Percentiles rank a stretch among this genome's conserved stretches.
phyloP scores from a whole-genome alignment of 2,797 vertebrate species.

The Catostomus latipinnis region DNA sequence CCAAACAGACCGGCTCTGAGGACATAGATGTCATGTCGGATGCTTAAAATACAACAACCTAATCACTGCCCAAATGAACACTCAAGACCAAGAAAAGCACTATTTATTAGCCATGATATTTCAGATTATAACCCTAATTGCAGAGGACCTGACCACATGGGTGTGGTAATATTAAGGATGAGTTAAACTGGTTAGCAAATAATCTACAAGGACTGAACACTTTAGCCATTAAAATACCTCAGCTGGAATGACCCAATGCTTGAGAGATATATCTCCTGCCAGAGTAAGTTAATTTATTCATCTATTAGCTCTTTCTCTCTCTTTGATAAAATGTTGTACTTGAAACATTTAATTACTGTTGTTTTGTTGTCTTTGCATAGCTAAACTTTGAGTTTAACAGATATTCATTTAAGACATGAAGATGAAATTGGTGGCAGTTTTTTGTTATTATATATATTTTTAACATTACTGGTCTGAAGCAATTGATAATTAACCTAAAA shows the following conservation, averaged over 20 bases:
- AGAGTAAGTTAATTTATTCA: slow-evolving; percentile 3
- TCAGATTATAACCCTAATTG: slow-evolving; percentile 67
- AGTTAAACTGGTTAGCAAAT: not conserved
- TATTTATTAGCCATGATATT: slow-evolving; percentile 79
- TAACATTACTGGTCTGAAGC: slow-evolving; percentile 19
- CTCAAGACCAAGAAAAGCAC: slow-evolving; percentile 70
- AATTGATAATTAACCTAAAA: slow-evolving; percentile 35
- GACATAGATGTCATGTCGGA: slow-evolving; percentile 98
- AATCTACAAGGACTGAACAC: slow-evolving; percentile 18
- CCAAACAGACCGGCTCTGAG: slow-evolving; percentile 92
- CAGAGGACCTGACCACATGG: slow-evolving; percentile 59
- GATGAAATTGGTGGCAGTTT: not conserved
- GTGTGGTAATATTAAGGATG: slow-evolving; percentile 21
- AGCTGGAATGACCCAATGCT: slow-evolving; percentile 10
- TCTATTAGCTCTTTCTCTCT: not conserved
- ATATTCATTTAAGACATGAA: not conserved
- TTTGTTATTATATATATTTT: not conserved
- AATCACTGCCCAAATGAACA: slow-evolving; percentile 40
- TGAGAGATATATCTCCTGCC: not conserved
- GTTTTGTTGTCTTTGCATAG: slow-evolving; percentile 8
- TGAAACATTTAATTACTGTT: slow-evolving; percentile 5
- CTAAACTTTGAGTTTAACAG: not conserved
- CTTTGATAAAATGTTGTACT: not conserved
- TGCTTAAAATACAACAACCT: slow-evolving; percentile 76
- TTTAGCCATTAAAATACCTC: slow-evolving; percentile 29